phyloP scores from a whole-genome alignment of 92 coral and sea anemone species.

The Zoanthus sansibaricus region DNA sequence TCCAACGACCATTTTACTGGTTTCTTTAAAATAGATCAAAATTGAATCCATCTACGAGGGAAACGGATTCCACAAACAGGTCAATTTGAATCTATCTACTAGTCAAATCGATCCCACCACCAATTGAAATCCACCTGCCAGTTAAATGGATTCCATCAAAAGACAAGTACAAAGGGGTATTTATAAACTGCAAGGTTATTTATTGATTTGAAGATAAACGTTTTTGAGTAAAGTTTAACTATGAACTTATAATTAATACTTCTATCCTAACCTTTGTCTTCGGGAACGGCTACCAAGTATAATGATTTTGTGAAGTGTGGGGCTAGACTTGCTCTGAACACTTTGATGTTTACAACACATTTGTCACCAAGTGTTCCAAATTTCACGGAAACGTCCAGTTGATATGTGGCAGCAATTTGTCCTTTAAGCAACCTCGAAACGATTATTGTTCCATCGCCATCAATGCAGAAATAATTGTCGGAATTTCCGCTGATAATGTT shows the following conservation, averaged over 20 bases:
- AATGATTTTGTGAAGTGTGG: constrained; percentile 68
- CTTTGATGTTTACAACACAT: constrained; percentile 68
- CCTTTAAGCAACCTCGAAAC: constrained; percentile 74
- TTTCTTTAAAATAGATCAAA: no score
- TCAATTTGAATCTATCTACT: no score
- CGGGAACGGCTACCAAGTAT: constrained; percentile 68
- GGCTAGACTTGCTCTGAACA: constrained; percentile 57
- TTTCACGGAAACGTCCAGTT: constrained; percentile 73
- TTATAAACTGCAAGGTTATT: no score
- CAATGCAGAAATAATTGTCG: constrained; percentile 75
- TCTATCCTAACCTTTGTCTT: constrained; percentile 68
- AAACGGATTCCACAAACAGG: no score
- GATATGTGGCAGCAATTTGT: constrained; percentile 71
- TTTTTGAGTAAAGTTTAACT: no score
- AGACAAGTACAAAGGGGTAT: no score
- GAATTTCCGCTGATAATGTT: constrained; percentile 70
- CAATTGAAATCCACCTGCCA: no score
- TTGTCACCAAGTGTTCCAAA: constrained; percentile 60
- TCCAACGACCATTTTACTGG: no score
- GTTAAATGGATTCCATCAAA: no score
- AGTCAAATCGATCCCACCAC: no score
- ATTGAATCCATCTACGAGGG: no score
- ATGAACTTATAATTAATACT: not conserved
- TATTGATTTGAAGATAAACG: no score
- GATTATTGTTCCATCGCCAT: constrained; percentile 68